phyloP scores from a whole-genome alignment of 2,113 vertebrate species.

The Labrus mixtus region DNA sequence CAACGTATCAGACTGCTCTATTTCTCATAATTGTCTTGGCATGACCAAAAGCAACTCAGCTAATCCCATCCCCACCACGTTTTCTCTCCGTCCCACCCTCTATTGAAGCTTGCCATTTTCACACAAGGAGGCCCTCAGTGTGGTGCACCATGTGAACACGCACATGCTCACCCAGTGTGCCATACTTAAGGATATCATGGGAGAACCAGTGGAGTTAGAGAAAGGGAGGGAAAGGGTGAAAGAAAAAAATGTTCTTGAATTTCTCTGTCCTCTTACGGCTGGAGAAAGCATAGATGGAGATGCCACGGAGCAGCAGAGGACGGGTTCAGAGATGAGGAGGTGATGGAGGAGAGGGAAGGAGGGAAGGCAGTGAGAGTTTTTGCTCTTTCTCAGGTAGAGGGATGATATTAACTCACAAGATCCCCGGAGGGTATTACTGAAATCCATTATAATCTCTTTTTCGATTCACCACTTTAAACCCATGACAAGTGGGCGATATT shows the following conservation, averaged over 20 bases:
- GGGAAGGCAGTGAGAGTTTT: slow-evolving; percentile 13
- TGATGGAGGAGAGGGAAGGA: slow-evolving; percentile 1
- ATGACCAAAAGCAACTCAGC: background rate
- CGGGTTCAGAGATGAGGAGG: background rate
- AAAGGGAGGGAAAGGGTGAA: background rate
- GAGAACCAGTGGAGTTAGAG: slow-evolving; percentile 14
- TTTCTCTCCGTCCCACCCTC: slow-evolving; percentile 14
- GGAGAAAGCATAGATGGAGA: slow-evolving; percentile 27
- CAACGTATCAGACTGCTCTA: no score
- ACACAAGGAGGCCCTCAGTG: slow-evolving; percentile 23
- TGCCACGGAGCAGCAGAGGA: background rate
- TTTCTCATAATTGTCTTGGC: no score
- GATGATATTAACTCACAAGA: slow-evolving; percentile 14
- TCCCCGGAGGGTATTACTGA: background rate
- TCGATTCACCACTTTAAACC: slow-evolving; percentile 22
- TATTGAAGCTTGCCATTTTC: slow-evolving; percentile 29
- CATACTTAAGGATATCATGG: slow-evolving; percentile 23
- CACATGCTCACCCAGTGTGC: background rate
- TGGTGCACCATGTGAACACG: slow-evolving; percentile 1
- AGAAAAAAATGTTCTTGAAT: slow-evolving; percentile 35
- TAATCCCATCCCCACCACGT: background rate
- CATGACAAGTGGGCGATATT: background rate
- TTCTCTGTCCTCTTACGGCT: slow-evolving; percentile 12
- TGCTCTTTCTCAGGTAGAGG: slow-evolving; percentile 2
- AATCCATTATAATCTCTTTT: slow-evolving; percentile 20